Evolutionary conservation across 2,797 vertebrate species (phyloP), one percentile per base, ranked within the genome.

Genomic region (Allobates femoralis): DNA sequence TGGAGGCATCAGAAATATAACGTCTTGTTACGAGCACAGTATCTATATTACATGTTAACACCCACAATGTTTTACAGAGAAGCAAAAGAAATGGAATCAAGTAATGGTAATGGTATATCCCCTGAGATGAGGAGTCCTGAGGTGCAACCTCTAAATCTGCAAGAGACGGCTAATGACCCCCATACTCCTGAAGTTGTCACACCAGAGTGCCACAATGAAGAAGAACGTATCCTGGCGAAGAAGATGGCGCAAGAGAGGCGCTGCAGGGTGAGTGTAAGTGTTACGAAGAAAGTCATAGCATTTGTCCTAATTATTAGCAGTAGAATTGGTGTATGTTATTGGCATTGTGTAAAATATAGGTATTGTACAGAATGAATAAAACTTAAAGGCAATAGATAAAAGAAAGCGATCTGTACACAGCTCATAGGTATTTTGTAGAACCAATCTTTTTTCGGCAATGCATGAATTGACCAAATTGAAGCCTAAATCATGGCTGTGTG

Each of bases 181-280:
- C 88, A 88, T 46, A 34, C 90, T 14, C 62, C 88, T 0, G 37
- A 90, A 23, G 87, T 58, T 50, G 89, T 89, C 34, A 11, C 12
- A 66, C 83, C 85, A 11, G 91, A 91, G 85, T 46, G 58, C 0
- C 34, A 41, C 32, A 78, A 94, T 87, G 90, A 93, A 37, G 87
- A 88, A 79, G 94, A 96, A 15, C 93, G 96, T 67, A 94, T 95
- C 82, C 88, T 96, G 92, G 97, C 97, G 32, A 96, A 96, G 78
- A 95, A 91, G 87, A 95, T 90, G 88, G 97, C 97, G 87, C 97
- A 98, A 86, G 97, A 98, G 56, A 95, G 96, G 14, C 96, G 98
- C 81, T 92, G 95, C 46, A 95, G 92, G 90, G 95, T 97, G 91
- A 95, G 94, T 41, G 98, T 99, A 92, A 96, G 97, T 95, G 7